Evolutionary conservation across 2,888 invertebrate genomes (phyloP).

Genomic region (Stenodema calcarata): DNA sequence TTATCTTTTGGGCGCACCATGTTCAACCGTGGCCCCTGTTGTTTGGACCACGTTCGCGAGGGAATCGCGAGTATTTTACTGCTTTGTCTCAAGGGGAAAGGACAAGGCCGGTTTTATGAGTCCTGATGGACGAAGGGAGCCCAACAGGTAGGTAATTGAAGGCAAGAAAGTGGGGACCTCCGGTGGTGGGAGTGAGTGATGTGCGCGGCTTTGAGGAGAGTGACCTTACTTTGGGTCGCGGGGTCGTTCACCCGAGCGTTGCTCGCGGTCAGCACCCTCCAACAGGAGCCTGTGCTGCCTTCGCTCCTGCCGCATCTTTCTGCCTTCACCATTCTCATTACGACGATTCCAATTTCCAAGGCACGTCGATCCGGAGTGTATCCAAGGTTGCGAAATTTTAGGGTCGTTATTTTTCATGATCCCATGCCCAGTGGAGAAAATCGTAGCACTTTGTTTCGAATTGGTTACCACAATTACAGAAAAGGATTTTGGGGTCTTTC

Average conservation of each 20-base stretch:
- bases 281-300: not conserved
- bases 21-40: not conserved
- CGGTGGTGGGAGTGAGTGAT: not conserved
- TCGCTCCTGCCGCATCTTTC: not conserved
- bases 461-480: not conserved
- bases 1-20: too few relatives aligned
- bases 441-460: not conserved
- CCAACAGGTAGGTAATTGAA: not conserved
- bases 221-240: conserved; percentile 51
- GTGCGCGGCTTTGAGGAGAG: conserved; percentile 11
- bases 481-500: not conserved
- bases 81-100: not conserved
- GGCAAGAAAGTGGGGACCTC: not conserved
- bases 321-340: not conserved
- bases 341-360: not conserved
- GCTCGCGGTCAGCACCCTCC: not conserved
- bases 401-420: not conserved
- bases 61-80: not conserved
- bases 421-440: not conserved
- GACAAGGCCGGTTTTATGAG: not conserved
- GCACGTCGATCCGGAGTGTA: too few relatives aligned
- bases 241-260: conserved; percentile 34
- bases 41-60: too few relatives aligned
- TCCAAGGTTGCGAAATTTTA: not conserved
- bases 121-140: not conserved